Base-by-base conservation (phyloP, 37 sponge, comb jelly and placozoan species). In the Eunapius fragilis region DNA sequence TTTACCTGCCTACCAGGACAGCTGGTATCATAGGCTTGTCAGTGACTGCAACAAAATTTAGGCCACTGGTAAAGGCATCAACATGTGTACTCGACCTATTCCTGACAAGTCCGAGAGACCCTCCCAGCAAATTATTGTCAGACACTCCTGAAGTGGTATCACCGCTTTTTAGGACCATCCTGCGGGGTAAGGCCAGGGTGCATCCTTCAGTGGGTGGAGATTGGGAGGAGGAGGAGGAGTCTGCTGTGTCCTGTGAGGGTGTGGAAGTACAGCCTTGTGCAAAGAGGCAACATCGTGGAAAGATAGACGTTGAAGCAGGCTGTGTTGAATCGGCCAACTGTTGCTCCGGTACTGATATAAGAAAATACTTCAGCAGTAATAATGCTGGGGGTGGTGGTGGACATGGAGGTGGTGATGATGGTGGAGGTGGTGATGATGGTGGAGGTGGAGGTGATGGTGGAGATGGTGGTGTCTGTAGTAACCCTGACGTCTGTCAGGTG, bases 331-430 rank as follows among this genome's bases (percentile, higher is more conserved):
- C 31, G 17, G 26, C 27, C 74, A 34, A n/a, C n/a, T n/a, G 33
- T 31, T 17, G 30, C 22, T 2, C 33, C n/a, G 17, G 19, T 26
- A 31, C 74, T 26, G 74, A 73, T 73, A 73, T 73, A 26, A 73
- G 33, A 25, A 73, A 26, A 73, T 73, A 73, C 74, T 73, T 73
- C 74, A 73, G n/a, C n/a, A n/a, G n/a, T n/a, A n/a, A n/a, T n/a
- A n/a, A n/a, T n/a, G n/a, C n/a, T n/a, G n/a, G n/a, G n/a, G n/a
- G n/a, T n/a, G n/a, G n/a, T n/a, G n/a, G n/a, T n/a, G n/a, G n/a
- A n/a, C n/a, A n/a, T n/a, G n/a, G n/a, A n/a, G n/a, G n/a, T n/a
- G n/a, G n/a, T n/a, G n/a, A n/a, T n/a, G n/a, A n/a, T n/a, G n/a
- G n/a, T n/a, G n/a, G n/a, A n/a, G n/a, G n/a, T n/a, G n/a, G n/a